phyloP scores from a whole-genome alignment of 2,888 invertebrate species.

The Pachydiplax longipennis region DNA sequence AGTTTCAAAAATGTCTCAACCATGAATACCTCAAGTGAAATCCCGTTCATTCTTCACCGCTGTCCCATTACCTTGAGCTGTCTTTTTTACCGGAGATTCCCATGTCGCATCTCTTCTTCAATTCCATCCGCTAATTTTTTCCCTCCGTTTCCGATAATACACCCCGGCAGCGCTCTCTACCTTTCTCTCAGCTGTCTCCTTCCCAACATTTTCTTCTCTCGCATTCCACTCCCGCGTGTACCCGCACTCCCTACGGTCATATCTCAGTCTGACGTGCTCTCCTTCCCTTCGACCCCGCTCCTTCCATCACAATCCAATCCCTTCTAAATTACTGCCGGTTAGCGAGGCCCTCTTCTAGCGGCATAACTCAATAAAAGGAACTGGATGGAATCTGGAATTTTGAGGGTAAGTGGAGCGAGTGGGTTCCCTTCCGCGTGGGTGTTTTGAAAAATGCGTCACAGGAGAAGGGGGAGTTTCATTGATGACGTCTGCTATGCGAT shows the following conservation, averaged over 20 bases:
- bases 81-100: neutral
- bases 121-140: neutral
- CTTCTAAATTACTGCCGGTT: conserved; percentile 1
- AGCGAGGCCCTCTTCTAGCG: neutral
- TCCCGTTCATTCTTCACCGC: too few relatives aligned
- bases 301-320: neutral
- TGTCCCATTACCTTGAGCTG: too few relatives aligned
- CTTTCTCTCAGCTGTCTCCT: neutral
- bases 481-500: too few relatives aligned
- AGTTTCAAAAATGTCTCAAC: too few relatives aligned
- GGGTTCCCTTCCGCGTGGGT: neutral
- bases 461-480: too few relatives aligned
- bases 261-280: neutral
- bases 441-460: too few relatives aligned
- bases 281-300: neutral
- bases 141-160: neutral
- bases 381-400: neutral
- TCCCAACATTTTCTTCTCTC: neutral
- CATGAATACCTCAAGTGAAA: too few relatives aligned
- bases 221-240: neutral
- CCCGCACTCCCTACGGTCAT: neutral
- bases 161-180: neutral
- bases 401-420: neutral
- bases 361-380: neutral
- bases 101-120: neutral